phyloP scores from a whole-genome alignment of 2,797 vertebrate genomes.

The Liparis tanakae region DNA sequence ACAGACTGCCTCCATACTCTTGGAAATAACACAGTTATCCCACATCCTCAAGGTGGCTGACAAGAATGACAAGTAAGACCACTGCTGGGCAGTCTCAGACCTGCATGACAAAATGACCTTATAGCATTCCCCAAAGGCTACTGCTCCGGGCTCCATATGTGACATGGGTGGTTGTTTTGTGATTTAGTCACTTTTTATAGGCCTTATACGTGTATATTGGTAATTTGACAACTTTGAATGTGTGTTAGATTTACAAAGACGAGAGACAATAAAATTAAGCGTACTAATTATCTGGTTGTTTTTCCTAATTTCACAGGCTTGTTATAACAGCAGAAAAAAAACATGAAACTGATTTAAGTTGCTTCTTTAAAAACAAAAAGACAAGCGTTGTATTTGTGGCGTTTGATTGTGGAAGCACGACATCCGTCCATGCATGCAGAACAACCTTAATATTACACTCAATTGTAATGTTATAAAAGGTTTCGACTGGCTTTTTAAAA shows the following conservation, averaged over 20 bases:
- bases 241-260: slow-evolving; percentile 30
- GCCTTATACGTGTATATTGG: slow-evolving; percentile 3
- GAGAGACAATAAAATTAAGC: slow-evolving; percentile 17
- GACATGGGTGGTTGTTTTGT: slow-evolving; percentile 38
- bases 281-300: slow-evolving; percentile 22
- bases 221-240: slow-evolving; percentile 25
- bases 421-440: not conserved
- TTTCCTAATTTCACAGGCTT: slow-evolving; percentile 21
- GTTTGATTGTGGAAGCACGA: slow-evolving; percentile 6
- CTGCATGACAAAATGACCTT: slow-evolving; percentile 66
- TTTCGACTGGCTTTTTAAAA: slow-evolving; percentile 39
- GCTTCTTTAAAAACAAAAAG: slow-evolving; percentile 20
- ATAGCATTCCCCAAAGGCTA: slow-evolving; percentile 42
- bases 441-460: slow-evolving; percentile 16
- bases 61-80: slow-evolving; percentile 75
- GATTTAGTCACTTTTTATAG: slow-evolving; percentile 19
- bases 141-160: slow-evolving; percentile 15
- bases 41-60: slow-evolving; percentile 78
- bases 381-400: not conserved
- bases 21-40: slow-evolving; percentile 78
- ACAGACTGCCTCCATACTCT: slow-evolving; percentile 76
- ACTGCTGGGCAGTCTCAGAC: slow-evolving; percentile 71
- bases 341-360: slow-evolving; percentile 23
- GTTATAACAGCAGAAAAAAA: slow-evolving; percentile 12
- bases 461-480: slow-evolving; percentile 31